Conservation (phyloP, 2,113 vertebrate genomes). For the Syngnathus typhle region DNA sequence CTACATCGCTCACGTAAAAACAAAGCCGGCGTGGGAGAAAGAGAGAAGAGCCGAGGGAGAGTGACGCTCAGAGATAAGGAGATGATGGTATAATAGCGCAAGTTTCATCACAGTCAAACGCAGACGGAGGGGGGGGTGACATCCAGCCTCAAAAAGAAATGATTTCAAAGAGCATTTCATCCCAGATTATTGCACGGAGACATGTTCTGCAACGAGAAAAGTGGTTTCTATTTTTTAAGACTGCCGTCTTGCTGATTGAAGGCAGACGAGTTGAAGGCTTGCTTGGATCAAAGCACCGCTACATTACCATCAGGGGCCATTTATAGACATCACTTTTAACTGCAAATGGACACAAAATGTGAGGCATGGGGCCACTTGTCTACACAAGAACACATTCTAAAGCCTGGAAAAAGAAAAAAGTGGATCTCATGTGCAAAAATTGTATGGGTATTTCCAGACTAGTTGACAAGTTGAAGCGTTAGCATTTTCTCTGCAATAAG, state of each 20-base stretch:
- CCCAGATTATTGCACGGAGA: conserved; percentile 10
- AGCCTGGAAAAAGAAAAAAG: neutral
- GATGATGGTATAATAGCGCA: conserved; percentile 21
- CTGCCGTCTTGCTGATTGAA: conserved; percentile 3
- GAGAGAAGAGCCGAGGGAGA: conserved; percentile 19
- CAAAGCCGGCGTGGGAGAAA: conserved; percentile 39
- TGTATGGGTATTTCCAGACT: neutral
- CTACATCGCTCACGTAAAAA: conserved; percentile 46
- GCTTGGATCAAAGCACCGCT: conserved; percentile 9
- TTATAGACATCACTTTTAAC: neutral
- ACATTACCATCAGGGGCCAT: conserved; percentile 12
- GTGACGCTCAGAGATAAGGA: conserved; percentile 12
- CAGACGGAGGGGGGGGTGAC: neutral
- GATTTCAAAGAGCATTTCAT: conserved; percentile 12
- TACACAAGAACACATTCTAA: neutral
- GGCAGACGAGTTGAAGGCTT: conserved; percentile 6
- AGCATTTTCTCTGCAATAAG: too few species aligned
- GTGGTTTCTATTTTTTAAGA: conserved; percentile 18
- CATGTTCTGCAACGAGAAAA: neutral
- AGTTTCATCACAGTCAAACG: conserved; percentile 40
- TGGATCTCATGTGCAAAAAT: neutral
- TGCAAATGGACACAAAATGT: neutral
- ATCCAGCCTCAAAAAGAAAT: conserved; percentile 8
- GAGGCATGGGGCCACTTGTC: neutral
- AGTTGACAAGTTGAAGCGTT: too few species aligned